phyloP scores from a whole-genome alignment of 2,888 invertebrate species.

The Tetropium fuscum region DNA sequence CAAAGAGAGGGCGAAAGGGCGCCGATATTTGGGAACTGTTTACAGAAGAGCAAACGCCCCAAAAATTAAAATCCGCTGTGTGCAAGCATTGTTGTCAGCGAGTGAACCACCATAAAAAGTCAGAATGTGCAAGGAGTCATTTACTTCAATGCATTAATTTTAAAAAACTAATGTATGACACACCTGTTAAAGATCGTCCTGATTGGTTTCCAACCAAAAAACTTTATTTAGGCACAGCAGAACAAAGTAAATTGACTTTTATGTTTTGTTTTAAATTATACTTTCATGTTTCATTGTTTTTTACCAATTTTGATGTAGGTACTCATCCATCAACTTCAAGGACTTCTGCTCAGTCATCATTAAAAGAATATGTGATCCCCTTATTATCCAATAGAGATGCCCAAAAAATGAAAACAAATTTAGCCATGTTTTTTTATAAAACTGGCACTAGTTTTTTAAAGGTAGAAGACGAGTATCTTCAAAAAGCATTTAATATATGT shows the following conservation, averaged over 20 bases:
- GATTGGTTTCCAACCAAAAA: not conserved
- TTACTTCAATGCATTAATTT: not conserved
- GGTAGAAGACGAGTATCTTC: not conserved
- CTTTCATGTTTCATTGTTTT: not conserved
- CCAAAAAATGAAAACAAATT: not conserved
- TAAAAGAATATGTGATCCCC: not conserved
- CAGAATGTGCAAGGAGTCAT: not conserved
- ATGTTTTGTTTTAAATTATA: too few species aligned
- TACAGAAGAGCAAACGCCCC: not conserved
- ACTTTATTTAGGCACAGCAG: not conserved
- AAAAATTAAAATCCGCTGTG: not conserved
- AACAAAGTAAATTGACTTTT: not conserved
- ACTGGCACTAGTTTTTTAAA: not conserved
- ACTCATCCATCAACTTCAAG: too few species aligned
- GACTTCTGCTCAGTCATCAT: not conserved
- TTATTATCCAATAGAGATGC: not conserved
- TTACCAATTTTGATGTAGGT: too few species aligned
- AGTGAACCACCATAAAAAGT: not conserved
- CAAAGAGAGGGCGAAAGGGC: not conserved
- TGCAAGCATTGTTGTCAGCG: not conserved
- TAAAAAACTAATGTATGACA: not conserved
- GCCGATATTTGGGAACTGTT: not conserved
- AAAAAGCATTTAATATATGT: not conserved
- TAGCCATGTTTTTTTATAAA: not conserved
- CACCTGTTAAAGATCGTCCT: not conserved